A percentile compares a stretch with the other conserved stretches of the same genome.
These are phyloP conservation scores for Cebidichthys violaceus DNA, from an alignment of 2,113 vertebrate genomes.

Conservation along the genomic window DNA sequence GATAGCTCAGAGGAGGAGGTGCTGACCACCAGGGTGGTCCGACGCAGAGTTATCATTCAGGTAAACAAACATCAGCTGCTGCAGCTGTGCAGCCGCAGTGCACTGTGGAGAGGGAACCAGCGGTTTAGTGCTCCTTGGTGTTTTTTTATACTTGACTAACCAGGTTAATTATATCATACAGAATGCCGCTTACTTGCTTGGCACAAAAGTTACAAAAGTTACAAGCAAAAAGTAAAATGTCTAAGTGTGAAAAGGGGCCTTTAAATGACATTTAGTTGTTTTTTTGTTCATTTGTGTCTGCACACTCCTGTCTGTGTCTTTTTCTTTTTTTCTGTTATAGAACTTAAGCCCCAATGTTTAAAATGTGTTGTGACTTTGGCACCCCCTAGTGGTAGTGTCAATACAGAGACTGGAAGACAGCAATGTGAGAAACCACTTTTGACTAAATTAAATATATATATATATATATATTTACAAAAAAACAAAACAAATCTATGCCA, in stretches of 20 bases:
- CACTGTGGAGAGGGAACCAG: background rate
- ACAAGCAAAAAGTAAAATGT: background rate
- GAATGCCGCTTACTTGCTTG: background rate
- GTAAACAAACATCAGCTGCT: constrained; percentile 80
- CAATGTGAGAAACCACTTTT: background rate
- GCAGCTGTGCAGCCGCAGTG: constrained; percentile 17
- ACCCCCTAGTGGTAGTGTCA: no score
- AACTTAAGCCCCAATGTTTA: background rate
- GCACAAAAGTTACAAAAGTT: background rate
- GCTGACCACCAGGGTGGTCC: constrained; percentile 95
- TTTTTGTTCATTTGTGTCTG: background rate
- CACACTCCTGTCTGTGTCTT: background rate
- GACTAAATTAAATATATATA: background rate
- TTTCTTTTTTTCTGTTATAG: background rate
- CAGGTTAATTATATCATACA: background rate
- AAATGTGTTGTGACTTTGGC: background rate
- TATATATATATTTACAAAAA: background rate
- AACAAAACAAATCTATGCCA: background rate
- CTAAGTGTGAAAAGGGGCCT: background rate
- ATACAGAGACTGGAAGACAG: background rate
- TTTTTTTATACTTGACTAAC: background rate
- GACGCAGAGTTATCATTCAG: constrained; percentile 96
- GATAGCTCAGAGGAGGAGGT: constrained; percentile 95
- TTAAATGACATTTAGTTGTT: background rate
- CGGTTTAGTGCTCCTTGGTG: background rate